These are phyloP conservation scores for Lophura nycthemera DNA, from an alignment of 2,113 vertebrate species.

Conservation along the genomic window DNA sequence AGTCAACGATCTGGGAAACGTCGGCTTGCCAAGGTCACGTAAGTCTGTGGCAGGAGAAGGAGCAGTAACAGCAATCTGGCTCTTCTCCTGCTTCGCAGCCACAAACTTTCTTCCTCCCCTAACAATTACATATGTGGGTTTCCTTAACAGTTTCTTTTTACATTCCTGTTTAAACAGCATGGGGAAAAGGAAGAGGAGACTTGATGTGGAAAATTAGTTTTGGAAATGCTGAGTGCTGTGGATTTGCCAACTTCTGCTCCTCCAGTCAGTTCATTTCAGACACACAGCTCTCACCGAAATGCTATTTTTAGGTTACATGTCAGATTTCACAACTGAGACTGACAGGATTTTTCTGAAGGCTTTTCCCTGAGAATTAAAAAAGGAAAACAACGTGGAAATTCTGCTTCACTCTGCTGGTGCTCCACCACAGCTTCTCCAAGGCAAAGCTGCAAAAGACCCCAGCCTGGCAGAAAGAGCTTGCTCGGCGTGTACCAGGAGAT, in stretches of 20 bases:
- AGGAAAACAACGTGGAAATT: background rate
- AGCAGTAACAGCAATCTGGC: constrained; percentile 49
- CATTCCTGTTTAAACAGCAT: constrained; percentile 74
- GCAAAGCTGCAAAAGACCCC: background rate
- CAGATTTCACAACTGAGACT: constrained; percentile 59
- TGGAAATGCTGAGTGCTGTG: constrained; percentile 50
- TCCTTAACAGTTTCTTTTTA: constrained; percentile 76
- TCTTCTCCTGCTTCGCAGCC: constrained; percentile 53
- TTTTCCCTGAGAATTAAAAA: constrained; percentile 24
- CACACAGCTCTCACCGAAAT: background rate
- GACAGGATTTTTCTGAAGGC: constrained; percentile 44
- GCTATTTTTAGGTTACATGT: constrained; percentile 60
- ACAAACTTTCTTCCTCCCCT: constrained; percentile 51
- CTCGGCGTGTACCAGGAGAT: background rate
- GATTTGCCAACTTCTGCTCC: constrained; percentile 48
- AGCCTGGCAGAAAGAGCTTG: background rate
- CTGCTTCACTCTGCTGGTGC: background rate
- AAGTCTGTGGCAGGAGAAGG: constrained; percentile 52
- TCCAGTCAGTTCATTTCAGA: constrained; percentile 36
- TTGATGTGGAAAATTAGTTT: constrained; percentile 75
- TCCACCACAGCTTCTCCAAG: background rate
- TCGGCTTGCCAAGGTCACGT: constrained; percentile 17
- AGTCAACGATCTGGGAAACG: background rate
- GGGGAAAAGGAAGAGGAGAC: constrained; percentile 72
- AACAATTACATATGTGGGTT: constrained; percentile 69